A percentile compares a stretch with the other conserved stretches of the same genome.
phyloP scores from a whole-genome alignment of 2,113 vertebrate genomes.

The Chelonoidis abingdonii region DNA sequence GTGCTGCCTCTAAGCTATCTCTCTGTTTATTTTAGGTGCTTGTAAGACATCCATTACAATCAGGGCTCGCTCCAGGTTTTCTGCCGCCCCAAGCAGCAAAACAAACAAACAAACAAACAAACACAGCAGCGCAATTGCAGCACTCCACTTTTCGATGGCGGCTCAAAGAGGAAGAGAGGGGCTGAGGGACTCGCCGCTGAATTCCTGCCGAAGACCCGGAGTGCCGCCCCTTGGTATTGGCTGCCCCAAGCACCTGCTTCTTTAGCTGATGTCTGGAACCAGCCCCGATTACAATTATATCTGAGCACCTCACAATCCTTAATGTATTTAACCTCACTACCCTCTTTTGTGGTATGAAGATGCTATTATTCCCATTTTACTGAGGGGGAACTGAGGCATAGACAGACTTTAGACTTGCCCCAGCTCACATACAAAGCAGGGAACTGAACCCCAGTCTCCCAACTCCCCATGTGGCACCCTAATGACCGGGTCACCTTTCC shows the following conservation, averaged over 20 bases:
- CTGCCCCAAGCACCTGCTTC: no score
- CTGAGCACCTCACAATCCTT: not conserved
- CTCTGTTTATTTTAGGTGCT: not conserved
- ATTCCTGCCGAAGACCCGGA: no score
- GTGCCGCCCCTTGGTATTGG: no score
- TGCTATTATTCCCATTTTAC: not conserved
- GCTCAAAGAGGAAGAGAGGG: no score
- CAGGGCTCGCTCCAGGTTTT: no score
- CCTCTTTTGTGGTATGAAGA: not conserved
- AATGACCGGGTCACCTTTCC: slow-evolving; percentile 48
- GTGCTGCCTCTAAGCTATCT: not conserved
- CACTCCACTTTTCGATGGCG: no score
- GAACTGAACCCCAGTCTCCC: slow-evolving; percentile 6
- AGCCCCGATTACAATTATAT: not conserved
- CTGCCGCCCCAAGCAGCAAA: no score
- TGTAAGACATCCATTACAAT: not conserved
- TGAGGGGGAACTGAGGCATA: not conserved
- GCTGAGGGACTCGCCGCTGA: no score
- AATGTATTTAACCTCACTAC: not conserved
- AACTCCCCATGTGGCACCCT: not conserved
- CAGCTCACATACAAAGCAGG: slow-evolving; percentile 44
- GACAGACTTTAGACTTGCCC: not conserved
- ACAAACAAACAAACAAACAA: no score
- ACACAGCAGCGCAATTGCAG: no score
- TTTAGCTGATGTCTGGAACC: no score